Base-by-base conservation (phyloP, 2,888 invertebrate genomes). In the Parelbella ahira region DNA sequence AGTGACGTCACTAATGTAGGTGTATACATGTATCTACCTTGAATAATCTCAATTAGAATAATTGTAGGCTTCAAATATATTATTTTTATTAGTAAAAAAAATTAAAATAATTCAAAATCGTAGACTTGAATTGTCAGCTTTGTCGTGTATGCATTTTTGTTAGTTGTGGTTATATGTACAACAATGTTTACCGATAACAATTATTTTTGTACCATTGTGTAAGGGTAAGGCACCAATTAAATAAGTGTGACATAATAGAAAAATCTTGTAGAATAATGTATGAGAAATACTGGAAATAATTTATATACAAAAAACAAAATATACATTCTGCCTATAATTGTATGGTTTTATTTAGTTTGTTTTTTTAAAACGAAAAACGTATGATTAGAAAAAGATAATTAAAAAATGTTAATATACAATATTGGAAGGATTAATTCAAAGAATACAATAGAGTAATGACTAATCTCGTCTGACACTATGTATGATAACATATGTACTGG, bases 221-320 rank as follows among this genome's bases (percentile, higher is more conserved):
- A 72, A 74, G 59, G 63, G 60, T 48, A 51, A 61, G 63, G 64
- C 78, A 78, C 75, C 71, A 72, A 69, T 68, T 66, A 66, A 73
- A 74, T 80, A 81, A 79, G 73, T 74, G 73, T 80, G 83, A 81
- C 82, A 82, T 82, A 80, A 81, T 83, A 82, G 72, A 64, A 60
- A 64, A 69, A 34, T 42, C 42, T 42, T 71, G 64, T 78, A 75
- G 69, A 71, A 46, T 77, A 78, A 80, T 77, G 71, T 77, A 79
- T 70, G 53, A 6, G 61, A 74, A 79, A 80, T 77, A 80, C 80
- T 78, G 75, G 75, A 81, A 81, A 70, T 82, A 82, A 81, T 81
- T 82, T 83, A 82, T 82, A 81, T 73, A 76, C 66, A n/a, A n/a
- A 78, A 72, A 69, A 66, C 56, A 60, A 71, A 81, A 82, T 81